A percentile compares a stretch with the other conserved stretches of the same genome.
Conservation (phyloP, 2,797 vertebrate genomes). For the Hippoglossus hippoglossus region DNA sequence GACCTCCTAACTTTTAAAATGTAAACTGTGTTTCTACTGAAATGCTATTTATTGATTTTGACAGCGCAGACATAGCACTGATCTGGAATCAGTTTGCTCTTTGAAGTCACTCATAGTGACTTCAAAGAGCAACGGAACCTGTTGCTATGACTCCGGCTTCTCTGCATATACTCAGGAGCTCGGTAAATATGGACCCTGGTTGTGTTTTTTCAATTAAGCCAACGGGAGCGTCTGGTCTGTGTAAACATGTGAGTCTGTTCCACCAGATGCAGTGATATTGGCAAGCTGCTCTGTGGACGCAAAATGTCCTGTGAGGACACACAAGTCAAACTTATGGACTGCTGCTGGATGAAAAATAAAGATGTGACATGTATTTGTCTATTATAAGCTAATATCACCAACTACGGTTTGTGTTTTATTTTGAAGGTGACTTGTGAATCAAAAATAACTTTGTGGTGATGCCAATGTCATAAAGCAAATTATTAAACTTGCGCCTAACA, state of each 20-base stretch:
- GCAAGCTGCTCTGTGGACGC: slow-evolving; percentile 47
- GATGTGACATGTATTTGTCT: slow-evolving; percentile 69
- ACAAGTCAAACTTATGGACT: slow-evolving; percentile 34
- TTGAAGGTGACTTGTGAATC: slow-evolving; percentile 1
- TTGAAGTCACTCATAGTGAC: slow-evolving; percentile 13
- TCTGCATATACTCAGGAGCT: slow-evolving; percentile 12
- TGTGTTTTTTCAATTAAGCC: slow-evolving; percentile 68
- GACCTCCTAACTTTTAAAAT: slow-evolving; percentile 42
- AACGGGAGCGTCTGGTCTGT: slow-evolving; percentile 28
- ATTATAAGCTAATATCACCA: slow-evolving; percentile 67
- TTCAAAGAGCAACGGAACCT: too few relatives aligned
- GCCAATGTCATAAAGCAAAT: too few relatives aligned
- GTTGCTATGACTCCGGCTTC: slow-evolving; percentile 5
- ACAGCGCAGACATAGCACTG: slow-evolving; percentile 45
- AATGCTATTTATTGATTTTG: slow-evolving; percentile 49
- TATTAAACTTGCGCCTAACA: too few relatives aligned
- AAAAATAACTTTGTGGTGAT: neutral
- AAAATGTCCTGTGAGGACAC: slow-evolving; percentile 40
- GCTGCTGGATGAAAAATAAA: slow-evolving; percentile 47
- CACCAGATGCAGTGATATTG: slow-evolving; percentile 60
- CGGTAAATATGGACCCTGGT: slow-evolving; percentile 39
- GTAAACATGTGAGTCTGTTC: slow-evolving; percentile 55
- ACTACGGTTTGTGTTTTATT: slow-evolving; percentile 47
- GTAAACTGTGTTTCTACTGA: slow-evolving; percentile 62
- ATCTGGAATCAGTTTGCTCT: slow-evolving; percentile 63